Percentiles rank a stretch among this genome's conserved stretches.
Conservation (phyloP, 2,113 vertebrate genomes). For the Scopus umbretta region DNA sequence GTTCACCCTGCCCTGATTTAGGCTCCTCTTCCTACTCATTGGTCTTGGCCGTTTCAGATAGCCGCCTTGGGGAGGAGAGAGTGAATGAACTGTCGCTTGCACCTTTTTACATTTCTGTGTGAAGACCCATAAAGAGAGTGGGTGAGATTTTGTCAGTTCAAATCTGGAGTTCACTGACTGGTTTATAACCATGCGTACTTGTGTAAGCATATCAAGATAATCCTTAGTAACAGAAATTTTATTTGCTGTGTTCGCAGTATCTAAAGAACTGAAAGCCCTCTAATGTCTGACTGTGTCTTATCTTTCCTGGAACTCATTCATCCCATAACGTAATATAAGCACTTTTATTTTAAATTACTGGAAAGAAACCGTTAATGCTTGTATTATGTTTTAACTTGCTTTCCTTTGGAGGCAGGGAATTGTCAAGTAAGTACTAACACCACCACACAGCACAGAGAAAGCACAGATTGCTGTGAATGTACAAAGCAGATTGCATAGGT, state of each 20-base stretch:
- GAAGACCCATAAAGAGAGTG: background rate
- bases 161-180: background rate
- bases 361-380: constrained; percentile 84
- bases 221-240: background rate
- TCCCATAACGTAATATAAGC: background rate
- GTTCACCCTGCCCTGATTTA: background rate
- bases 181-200: background rate
- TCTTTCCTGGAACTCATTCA: background rate
- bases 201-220: background rate
- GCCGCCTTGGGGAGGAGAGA: background rate
- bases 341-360: constrained; percentile 29
- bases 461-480: constrained; percentile 22
- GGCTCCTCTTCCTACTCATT: background rate
- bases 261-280: background rate
- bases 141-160: background rate
- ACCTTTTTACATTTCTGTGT: background rate
- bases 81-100: background rate
- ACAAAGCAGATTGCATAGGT: background rate
- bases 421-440: constrained; percentile 89
- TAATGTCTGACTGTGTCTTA: background rate
- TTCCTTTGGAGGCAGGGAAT: constrained; percentile 98
- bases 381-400: constrained; percentile 94
- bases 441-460: background rate
- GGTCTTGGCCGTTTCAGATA: background rate
- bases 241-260: constrained; percentile 36